A percentile compares a stretch with the other conserved stretches of the same genome.
Conservation (phyloP, 2,113 vertebrate species). For the Felis catus region DNA sequence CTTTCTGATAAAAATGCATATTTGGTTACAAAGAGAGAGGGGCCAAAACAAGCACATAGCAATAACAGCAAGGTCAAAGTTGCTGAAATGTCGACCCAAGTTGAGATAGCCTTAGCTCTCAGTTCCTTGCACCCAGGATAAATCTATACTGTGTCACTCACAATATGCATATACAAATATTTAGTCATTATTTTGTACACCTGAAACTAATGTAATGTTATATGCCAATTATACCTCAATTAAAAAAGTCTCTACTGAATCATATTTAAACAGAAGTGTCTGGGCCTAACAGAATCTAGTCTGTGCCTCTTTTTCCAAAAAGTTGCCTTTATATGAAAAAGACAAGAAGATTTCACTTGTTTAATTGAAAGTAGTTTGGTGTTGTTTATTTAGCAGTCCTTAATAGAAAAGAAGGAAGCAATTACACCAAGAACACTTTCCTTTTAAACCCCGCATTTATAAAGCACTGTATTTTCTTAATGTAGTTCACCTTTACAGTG, state of each 20-base stretch:
- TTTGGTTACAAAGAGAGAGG: slow-evolving; percentile 12
- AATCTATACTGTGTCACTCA: background rate
- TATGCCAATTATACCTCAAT: background rate
- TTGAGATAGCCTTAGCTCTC: background rate
- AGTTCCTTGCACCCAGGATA: background rate
- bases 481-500: background rate
- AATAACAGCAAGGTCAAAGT: background rate
- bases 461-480: background rate
- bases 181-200: background rate
- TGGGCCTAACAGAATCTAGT: background rate
- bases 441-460: background rate
- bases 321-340: background rate
- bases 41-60: background rate
- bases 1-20: background rate
- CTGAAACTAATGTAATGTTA: background rate
- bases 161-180: background rate
- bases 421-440: background rate
- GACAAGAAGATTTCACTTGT: background rate
- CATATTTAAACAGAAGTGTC: background rate
- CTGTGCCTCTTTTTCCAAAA: slow-evolving; percentile 15
- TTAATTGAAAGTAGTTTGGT: background rate
- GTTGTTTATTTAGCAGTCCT: background rate
- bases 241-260: background rate
- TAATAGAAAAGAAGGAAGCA: slow-evolving; percentile 22
- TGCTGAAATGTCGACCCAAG: background rate